These are phyloP conservation scores for Druceiella hillmani DNA, from an alignment of 2,888 invertebrate genomes.

Conservation along the genomic window DNA sequence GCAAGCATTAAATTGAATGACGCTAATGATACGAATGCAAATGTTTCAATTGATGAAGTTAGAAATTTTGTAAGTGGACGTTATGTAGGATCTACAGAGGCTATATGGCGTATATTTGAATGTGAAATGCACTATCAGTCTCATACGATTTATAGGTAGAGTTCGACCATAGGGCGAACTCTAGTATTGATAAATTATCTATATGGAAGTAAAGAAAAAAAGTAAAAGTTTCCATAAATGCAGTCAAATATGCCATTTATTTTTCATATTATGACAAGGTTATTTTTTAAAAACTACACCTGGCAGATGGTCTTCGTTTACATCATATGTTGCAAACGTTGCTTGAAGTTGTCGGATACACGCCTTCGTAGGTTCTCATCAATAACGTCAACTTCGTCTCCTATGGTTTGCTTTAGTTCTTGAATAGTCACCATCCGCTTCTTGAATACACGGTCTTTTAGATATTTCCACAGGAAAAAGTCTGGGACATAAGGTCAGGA, in stretches of 20 bases:
- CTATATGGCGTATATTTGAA: too few relatives aligned
- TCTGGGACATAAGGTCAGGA: not conserved
- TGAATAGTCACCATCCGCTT: not conserved
- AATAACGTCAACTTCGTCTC: not conserved
- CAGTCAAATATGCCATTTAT: not conserved
- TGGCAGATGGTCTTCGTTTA: not conserved
- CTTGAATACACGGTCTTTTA: not conserved
- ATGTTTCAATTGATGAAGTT: too few relatives aligned
- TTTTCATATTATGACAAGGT: too few relatives aligned
- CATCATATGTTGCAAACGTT: not conserved
- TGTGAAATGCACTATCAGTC: too few relatives aligned
- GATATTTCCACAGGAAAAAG: not conserved
- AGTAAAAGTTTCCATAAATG: not conserved
- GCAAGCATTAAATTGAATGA: too few relatives aligned
- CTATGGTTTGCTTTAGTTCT: not conserved
- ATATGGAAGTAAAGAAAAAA: too few relatives aligned
- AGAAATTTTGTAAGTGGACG: too few relatives aligned
- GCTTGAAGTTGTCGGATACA: not conserved
- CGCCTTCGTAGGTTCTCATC: constrained; percentile 1
- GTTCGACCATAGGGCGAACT: too few relatives aligned
- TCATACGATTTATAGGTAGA: too few relatives aligned
- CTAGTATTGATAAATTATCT: too few relatives aligned
- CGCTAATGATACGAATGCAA: too few relatives aligned
- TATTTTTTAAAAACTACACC: not conserved
- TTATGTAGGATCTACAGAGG: too few relatives aligned